A percentile compares a stretch with the other conserved stretches of the same genome.
phyloP scores from a whole-genome alignment of 2,888 invertebrate species.

The Microplitis deprimator region DNA sequence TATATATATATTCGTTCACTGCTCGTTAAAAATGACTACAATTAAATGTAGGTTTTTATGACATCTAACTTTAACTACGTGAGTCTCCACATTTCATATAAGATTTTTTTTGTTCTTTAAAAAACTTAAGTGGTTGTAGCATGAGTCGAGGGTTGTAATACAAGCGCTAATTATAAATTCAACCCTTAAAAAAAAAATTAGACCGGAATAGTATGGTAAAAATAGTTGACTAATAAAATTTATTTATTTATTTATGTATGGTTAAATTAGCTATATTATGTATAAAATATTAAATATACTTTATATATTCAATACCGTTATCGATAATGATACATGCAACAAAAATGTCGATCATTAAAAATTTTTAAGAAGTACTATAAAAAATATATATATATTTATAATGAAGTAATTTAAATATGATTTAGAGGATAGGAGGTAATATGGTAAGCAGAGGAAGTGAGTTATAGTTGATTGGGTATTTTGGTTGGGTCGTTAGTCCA shows the following conservation, averaged over 20 bases:
- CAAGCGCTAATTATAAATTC: not conserved
- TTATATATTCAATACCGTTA: too few relatives aligned
- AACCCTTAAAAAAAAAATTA: not conserved
- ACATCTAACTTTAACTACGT: not conserved
- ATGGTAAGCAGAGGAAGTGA: not conserved
- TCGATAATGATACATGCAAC: too few relatives aligned
- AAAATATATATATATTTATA: too few relatives aligned
- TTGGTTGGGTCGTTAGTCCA: conserved; percentile 16
- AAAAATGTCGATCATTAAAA: too few relatives aligned
- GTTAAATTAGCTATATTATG: not conserved
- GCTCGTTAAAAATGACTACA: not conserved
- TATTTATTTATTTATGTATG: not conserved
- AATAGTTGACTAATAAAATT: not conserved
- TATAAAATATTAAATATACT: too few relatives aligned
- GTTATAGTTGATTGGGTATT: conserved; percentile 1
- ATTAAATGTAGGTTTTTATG: not conserved
- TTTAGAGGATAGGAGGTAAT: not conserved
- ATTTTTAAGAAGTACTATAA: too few relatives aligned
- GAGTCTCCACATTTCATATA: not conserved
- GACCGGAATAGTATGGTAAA: not conserved
- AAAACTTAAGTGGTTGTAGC: not conserved
- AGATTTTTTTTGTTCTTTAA: not conserved
- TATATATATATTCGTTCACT: not conserved
- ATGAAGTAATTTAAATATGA: too few relatives aligned
- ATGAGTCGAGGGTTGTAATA: not conserved